Conservation (phyloP, 2,888 invertebrate genomes). For the Invenusta paracnida region DNA sequence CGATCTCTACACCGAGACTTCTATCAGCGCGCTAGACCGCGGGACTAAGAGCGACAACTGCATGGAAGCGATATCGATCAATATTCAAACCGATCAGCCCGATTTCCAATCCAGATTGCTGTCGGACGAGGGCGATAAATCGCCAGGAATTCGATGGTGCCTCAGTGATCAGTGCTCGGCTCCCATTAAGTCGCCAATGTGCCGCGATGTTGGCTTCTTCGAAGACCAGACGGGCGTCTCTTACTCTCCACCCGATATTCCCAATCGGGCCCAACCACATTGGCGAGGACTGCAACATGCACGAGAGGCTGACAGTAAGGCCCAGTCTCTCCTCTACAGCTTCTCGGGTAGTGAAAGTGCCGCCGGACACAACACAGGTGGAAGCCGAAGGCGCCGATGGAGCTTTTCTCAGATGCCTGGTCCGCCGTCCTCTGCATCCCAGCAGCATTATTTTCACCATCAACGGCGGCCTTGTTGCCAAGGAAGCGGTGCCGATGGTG, state of each 20-base stretch:
- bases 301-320: not conserved
- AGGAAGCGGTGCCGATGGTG: not conserved
- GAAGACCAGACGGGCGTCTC: too few relatives aligned
- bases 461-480: not conserved
- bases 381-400: not conserved
- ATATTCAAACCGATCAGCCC: not conserved
- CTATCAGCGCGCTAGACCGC: not conserved
- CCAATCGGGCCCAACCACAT: not conserved
- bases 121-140: not conserved
- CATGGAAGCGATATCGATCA: not conserved
- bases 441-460: not conserved
- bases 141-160: not conserved
- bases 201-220: not conserved
- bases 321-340: not conserved
- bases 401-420: not conserved
- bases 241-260: not conserved
- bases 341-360: not conserved
- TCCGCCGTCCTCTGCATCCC: not conserved
- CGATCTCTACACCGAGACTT: not conserved
- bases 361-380: too few relatives aligned
- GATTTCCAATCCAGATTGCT: not conserved
- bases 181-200: not conserved
- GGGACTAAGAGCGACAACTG: not conserved
- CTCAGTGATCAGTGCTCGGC: not conserved
- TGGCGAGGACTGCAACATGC: not conserved